phyloP scores from a whole-genome alignment of 2,888 invertebrate genomes.

The Ophion ellenae region DNA sequence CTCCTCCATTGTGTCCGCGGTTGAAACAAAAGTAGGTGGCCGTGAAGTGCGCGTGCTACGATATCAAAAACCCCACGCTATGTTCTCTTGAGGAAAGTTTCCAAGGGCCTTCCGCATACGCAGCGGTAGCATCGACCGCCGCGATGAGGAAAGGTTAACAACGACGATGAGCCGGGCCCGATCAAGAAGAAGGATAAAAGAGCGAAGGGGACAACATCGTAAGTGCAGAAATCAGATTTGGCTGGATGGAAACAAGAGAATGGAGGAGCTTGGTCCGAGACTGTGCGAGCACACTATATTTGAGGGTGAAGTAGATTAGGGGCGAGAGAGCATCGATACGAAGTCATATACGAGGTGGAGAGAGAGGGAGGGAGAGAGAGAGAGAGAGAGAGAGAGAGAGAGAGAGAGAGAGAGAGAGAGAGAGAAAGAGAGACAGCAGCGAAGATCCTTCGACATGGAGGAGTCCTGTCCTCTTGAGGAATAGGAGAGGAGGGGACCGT shows the following conservation, averaged over 20 bases:
- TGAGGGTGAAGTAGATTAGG: constrained; percentile 80
- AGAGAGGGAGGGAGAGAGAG: not conserved
- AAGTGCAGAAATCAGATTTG: constrained; percentile 51
- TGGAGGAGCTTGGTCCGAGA: constrained; percentile 76
- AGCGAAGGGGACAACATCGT: not conserved
- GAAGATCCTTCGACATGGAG: constrained; percentile 33
- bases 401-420: not conserved
- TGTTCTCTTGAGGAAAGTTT: not conserved
- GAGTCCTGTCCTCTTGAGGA: constrained; percentile 40
- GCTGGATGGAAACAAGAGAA: constrained; percentile 58
- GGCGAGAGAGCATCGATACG: not conserved
- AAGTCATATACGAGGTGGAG: not conserved
- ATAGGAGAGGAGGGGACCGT: constrained; percentile 8
- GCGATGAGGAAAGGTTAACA: constrained; percentile 6
- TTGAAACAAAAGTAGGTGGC: too few species aligned
- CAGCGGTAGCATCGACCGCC: not conserved
- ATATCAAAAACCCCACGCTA: not conserved
- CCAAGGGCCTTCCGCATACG: not conserved
- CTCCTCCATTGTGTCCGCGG: too few species aligned
- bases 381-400: constrained; percentile 2
- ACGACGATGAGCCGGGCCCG: constrained; percentile 23
- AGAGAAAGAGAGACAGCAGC: constrained; percentile 10
- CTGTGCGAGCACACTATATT: constrained; percentile 76
- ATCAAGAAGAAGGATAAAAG: constrained; percentile 1
- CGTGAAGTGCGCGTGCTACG: too few species aligned